Base-by-base conservation (phyloP, 2,888 invertebrate species). In the Congeria kusceri region DNA sequence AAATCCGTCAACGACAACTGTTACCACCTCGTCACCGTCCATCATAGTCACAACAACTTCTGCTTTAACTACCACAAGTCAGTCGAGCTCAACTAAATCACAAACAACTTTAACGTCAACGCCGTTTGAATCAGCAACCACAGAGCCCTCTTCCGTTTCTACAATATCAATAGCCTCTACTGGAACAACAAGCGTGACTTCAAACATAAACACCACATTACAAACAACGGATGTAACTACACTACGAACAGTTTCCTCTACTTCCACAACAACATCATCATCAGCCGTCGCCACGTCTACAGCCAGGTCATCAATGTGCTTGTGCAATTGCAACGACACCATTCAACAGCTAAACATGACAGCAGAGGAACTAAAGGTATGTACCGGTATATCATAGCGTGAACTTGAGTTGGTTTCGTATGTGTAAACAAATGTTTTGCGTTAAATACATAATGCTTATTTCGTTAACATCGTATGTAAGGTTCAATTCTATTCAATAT, bases 291-390 rank as follows among this genome's bases (percentile, higher is more conserved):
- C 46, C 20, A 20, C 62, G 39, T 28, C 59, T 28, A 59, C 59
- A n/a, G 18, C 32, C 61, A 1, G 20, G 2, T 20, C 32, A 15
- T 39, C 61, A 15, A 47, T 53, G 9, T 39, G 39, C 15, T 39
- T 3, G 39, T 39, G 39, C 15, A 7, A 39, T 39, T 81, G 81
- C 63, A 58, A 57, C 25, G 39, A 65, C n/a, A 47, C 59, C 15
- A 25, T 58, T 11, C 58, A 62, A 29, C 61, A 76, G n/a, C 28
- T 71, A 18, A 82, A 82, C 58, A 18, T 76, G 2, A 82, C 82
- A 27, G 49, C 47, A 7, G 58, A 68, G n/a, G 72, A 78, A 46
- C 28, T 82, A 46, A 39, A 72, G 76, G 82, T 78, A 65, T 46
- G 15, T 28, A 7, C n/a, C 18, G 27, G 20, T 28, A 59, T 59